A percentile compares a stretch with the other conserved stretches of the same genome.
phyloP scores from a whole-genome alignment of 2,113 vertebrate genomes.

The Cyanoderma ruficeps region DNA sequence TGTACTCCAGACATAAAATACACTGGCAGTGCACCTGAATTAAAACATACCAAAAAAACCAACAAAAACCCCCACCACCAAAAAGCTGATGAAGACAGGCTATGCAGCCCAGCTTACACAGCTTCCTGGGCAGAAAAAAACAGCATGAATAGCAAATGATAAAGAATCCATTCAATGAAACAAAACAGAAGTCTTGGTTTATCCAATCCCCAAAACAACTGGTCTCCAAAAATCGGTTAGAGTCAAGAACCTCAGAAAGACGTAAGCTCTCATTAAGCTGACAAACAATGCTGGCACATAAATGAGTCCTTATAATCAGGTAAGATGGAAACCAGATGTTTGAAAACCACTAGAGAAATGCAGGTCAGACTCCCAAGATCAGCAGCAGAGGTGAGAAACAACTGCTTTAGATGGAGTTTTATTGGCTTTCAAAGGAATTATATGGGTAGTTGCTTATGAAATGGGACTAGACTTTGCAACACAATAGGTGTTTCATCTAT shows the following conservation, averaged over 20 bases:
- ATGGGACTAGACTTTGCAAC: not conserved
- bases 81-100: not conserved
- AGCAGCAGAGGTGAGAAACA: not conserved
- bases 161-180: not conserved
- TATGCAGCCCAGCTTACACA: not conserved
- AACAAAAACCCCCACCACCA: not conserved
- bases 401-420: not conserved
- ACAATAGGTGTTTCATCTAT: not conserved
- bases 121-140: not conserved
- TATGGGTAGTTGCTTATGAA: not conserved
- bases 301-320: not conserved
- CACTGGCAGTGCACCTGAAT: not conserved
- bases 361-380: not conserved
- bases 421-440: not conserved
- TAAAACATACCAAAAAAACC: not conserved
- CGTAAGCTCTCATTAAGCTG: not conserved
- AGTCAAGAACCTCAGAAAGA: not conserved
- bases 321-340: not conserved
- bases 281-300: not conserved
- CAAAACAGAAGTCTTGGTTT: not conserved
- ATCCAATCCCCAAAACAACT: not conserved
- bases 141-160: not conserved
- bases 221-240: not conserved
- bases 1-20: not conserved
- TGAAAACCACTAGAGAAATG: not conserved